Evolutionary conservation across 2,113 vertebrate genomes (phyloP).

Genomic region (Shinisaurus crocodilurus): DNA sequence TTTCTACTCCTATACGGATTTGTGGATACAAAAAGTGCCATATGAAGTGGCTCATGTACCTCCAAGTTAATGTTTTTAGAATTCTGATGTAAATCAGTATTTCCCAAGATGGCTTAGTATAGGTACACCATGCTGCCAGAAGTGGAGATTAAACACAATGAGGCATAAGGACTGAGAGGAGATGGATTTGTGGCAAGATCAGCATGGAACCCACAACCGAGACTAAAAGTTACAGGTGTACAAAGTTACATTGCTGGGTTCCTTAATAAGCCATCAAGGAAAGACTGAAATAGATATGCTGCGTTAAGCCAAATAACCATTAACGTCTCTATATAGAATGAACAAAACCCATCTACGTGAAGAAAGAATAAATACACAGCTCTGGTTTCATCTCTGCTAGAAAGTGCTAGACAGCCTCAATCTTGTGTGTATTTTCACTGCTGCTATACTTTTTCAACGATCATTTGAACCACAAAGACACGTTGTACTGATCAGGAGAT

Average conservation of each 20-base stretch:
- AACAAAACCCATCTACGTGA: not conserved
- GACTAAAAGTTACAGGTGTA: not conserved
- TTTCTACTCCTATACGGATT: not conserved
- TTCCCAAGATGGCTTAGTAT: not conserved
- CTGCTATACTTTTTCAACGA: slow-evolving; percentile 51
- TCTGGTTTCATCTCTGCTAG: not conserved
- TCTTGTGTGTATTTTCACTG: not conserved
- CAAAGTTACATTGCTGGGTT: not conserved
- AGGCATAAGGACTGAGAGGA: not conserved
- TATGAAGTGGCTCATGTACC: not conserved
- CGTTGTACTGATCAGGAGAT: slow-evolving; percentile 15
- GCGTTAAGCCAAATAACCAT: not conserved
- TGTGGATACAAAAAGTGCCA: not conserved
- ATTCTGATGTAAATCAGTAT: not conserved
- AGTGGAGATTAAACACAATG: not conserved
- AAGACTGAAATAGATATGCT: not conserved
- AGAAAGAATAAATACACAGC: not conserved
- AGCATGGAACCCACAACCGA: not conserved
- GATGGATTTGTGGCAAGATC: not conserved
- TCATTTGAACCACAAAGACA: slow-evolving; percentile 40
- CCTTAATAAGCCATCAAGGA: not conserved
- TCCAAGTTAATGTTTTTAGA: not conserved
- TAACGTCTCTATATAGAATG: not conserved
- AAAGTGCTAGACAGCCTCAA: slow-evolving; percentile 27
- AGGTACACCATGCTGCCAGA: not conserved